These are phyloP conservation scores for Gymnocephalus cernua DNA, from an alignment of 2,113 vertebrate species.

Conservation along the genomic window DNA sequence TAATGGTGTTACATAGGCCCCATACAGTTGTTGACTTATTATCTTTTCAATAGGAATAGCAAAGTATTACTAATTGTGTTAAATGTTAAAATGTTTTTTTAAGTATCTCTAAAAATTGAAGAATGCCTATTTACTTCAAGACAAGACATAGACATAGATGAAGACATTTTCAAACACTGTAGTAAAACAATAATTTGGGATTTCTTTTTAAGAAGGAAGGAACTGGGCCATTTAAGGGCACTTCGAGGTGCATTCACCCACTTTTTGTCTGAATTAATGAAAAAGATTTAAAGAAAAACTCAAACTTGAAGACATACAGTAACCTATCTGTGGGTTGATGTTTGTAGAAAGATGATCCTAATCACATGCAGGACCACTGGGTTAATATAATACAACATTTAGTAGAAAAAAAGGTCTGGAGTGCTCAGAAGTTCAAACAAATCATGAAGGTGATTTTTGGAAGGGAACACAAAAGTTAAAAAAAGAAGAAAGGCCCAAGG, in stretches of 20 bases:
- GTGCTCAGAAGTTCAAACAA: too few relatives aligned
- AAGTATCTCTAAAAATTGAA: not conserved
- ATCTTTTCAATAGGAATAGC: not conserved
- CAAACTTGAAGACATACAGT: not conserved
- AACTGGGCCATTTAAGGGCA: not conserved
- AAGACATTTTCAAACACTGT: not conserved
- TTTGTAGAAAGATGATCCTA: not conserved
- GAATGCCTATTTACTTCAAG: not conserved
- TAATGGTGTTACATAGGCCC: conserved; percentile 11
- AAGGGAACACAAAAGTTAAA: too few relatives aligned
- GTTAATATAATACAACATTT: conserved; percentile 42
- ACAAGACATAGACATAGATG: too few relatives aligned
- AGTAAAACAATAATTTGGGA: not conserved
- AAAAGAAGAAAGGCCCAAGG: too few relatives aligned
- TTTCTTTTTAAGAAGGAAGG: not conserved
- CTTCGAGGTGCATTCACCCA: not conserved
- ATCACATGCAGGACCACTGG: not conserved
- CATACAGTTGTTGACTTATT: not conserved
- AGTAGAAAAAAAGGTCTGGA: too few relatives aligned
- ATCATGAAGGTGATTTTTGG: too few relatives aligned
- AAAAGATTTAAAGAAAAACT: not conserved
- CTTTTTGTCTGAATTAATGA: not conserved
- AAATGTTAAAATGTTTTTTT: not conserved
- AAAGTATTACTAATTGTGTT: not conserved
- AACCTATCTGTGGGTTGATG: not conserved